phyloP scores from a whole-genome alignment of 2,888 invertebrate species.

The Cecidostiba fungosa region DNA sequence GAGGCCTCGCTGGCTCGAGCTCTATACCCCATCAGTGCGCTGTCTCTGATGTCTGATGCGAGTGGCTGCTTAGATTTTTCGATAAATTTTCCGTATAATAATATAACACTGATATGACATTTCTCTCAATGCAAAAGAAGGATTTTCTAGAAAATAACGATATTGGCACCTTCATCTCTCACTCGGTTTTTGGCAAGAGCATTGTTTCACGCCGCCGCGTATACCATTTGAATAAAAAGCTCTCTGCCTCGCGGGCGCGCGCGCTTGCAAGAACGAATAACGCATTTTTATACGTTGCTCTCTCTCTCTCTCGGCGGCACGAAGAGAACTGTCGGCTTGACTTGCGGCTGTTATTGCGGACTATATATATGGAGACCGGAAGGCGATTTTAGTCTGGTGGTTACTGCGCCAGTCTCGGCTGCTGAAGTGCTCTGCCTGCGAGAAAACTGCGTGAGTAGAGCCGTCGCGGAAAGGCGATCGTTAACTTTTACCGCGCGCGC shows the following conservation, averaged over 20 bases:
- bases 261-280: neutral
- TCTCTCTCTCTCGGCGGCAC: neutral
- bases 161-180: neutral
- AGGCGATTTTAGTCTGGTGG: constrained; percentile 11
- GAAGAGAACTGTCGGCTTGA: constrained; percentile 1
- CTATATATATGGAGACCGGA: neutral
- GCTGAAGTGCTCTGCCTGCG: neutral
- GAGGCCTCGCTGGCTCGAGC: neutral
- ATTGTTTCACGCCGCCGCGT: constrained; percentile 54
- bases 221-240: constrained; percentile 22
- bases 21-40: neutral
- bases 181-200: constrained; percentile 39
- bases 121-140: too few species aligned
- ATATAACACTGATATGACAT: too few species aligned
- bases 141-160: neutral
- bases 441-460: neutral
- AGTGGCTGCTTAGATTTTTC: neutral
- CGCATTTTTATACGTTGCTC: neutral
- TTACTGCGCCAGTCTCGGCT: neutral
- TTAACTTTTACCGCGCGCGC: constrained; percentile 44
- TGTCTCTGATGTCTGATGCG: too few species aligned
- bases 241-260: neutral
- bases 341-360: neutral
- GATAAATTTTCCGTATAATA: too few species aligned
- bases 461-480: constrained; percentile 47